These are phyloP conservation scores for Cladorhizidae sp. DNA, from an alignment of 37 sponge, comb jelly and placozoan genomes.

Conservation along the genomic window DNA sequence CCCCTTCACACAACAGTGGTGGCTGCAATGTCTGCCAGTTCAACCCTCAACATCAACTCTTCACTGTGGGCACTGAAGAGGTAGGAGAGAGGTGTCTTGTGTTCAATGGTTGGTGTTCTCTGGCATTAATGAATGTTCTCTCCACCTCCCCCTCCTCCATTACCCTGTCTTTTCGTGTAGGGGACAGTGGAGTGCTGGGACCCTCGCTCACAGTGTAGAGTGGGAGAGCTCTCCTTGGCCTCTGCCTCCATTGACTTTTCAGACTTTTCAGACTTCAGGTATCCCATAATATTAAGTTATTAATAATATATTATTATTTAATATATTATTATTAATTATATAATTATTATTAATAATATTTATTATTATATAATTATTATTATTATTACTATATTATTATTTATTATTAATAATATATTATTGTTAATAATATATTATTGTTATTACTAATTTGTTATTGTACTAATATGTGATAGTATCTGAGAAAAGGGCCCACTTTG, in stretches of 20 bases:
- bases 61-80: slow-evolving; percentile 85
- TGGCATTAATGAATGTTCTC: background rate
- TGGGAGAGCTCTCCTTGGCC: slow-evolving; percentile 61
- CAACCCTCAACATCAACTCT: slow-evolving; percentile 79
- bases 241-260: slow-evolving; percentile 25
- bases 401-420: too few species aligned
- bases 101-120: background rate
- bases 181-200: slow-evolving; percentile 95
- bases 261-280: background rate
- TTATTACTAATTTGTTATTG: too few species aligned
- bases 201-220: slow-evolving; percentile 76
- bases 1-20: too few species aligned
- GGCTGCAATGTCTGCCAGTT: slow-evolving; percentile 73
- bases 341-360: too few species aligned
- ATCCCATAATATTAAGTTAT: background rate
- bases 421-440: too few species aligned
- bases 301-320: background rate
- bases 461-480: too few species aligned
- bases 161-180: slow-evolving; percentile 16
- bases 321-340: too few species aligned
- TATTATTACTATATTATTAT: too few species aligned
- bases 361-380: too few species aligned
- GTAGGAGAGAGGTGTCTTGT: slow-evolving; percentile 25
- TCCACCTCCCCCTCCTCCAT: background rate
- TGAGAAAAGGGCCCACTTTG: too few species aligned